Conservation (phyloP, 2,888 invertebrate species). For the Tachina grossa region DNA sequence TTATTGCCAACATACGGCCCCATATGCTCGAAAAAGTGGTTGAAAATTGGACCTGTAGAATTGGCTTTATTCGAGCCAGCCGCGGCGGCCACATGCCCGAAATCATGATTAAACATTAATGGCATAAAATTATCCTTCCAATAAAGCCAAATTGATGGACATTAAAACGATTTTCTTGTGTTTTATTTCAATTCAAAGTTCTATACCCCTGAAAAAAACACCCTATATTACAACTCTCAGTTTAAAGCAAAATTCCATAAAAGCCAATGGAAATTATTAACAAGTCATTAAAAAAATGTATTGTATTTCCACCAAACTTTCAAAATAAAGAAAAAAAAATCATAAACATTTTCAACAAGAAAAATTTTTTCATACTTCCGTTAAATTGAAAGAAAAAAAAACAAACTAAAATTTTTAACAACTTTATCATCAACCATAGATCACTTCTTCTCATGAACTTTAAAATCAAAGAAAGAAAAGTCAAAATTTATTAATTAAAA, state of each 20-base stretch:
- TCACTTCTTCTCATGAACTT: constrained; percentile 8
- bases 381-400: background rate
- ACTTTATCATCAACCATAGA: background rate
- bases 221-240: background rate
- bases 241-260: constrained; percentile 45
- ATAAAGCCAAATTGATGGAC: too few species aligned
- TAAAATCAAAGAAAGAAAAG: background rate
- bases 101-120: too few species aligned
- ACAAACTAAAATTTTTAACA: constrained; percentile 14
- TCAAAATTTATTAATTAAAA: constrained; percentile 22
- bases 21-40: too few species aligned
- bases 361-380: constrained; percentile 43
- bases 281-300: constrained; percentile 26
- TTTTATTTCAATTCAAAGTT: too few species aligned
- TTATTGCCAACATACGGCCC: too few species aligned
- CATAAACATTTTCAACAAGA: background rate
- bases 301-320: constrained; percentile 7
- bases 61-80: too few species aligned
- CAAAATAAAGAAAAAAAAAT: constrained; percentile 9
- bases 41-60: too few species aligned
- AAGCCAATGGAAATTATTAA: constrained; percentile 45
- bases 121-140: too few species aligned
- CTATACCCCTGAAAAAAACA: too few species aligned
- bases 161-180: too few species aligned
- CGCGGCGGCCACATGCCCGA: too few species aligned